Evolutionary conservation across 2,888 invertebrate genomes (phyloP).

Genomic region (Catocala sponsa): DNA sequence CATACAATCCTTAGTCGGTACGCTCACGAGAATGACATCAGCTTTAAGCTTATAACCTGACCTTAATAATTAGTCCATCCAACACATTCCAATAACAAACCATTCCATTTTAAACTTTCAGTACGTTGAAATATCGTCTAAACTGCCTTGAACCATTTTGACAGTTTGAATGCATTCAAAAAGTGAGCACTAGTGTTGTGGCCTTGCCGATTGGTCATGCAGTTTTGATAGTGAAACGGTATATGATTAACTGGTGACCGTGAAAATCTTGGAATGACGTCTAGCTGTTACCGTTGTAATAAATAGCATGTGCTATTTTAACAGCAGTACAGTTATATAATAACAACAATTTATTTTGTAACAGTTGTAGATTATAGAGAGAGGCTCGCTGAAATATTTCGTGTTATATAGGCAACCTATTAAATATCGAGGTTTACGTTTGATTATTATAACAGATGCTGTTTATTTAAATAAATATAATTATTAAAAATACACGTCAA

Average conservation of each 20-base stretch:
- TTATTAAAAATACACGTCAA: too few species aligned
- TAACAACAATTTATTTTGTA: too few species aligned
- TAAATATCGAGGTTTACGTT: too few species aligned
- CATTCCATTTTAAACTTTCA: constrained; percentile 22
- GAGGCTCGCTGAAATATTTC: too few species aligned
- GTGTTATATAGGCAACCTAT: too few species aligned
- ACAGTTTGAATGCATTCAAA: constrained; percentile 40
- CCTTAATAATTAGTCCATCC: constrained; percentile 19
- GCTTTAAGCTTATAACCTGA: constrained; percentile 18
- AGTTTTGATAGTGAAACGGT: constrained; percentile 40
- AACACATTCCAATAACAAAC: constrained; percentile 1
- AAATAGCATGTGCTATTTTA: constrained; percentile 20
- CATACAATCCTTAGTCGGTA: constrained; percentile 13
- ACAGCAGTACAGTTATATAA: neutral
- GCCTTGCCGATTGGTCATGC: constrained; percentile 46
- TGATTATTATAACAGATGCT: too few species aligned
- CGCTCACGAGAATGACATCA: constrained; percentile 34
- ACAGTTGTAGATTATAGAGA: too few species aligned
- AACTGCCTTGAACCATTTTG: constrained; percentile 5
- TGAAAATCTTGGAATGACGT: constrained; percentile 30
- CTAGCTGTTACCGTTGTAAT: constrained; percentile 18
- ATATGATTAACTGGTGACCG: constrained; percentile 29
- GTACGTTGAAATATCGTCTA: rapidly evolving
- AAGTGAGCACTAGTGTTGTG: constrained; percentile 43
- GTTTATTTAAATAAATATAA: too few species aligned